Percentiles rank a stretch among this genome's conserved stretches.
Conservation (phyloP, 2,797 vertebrate genomes). For the Eidolon dupreanum region DNA sequence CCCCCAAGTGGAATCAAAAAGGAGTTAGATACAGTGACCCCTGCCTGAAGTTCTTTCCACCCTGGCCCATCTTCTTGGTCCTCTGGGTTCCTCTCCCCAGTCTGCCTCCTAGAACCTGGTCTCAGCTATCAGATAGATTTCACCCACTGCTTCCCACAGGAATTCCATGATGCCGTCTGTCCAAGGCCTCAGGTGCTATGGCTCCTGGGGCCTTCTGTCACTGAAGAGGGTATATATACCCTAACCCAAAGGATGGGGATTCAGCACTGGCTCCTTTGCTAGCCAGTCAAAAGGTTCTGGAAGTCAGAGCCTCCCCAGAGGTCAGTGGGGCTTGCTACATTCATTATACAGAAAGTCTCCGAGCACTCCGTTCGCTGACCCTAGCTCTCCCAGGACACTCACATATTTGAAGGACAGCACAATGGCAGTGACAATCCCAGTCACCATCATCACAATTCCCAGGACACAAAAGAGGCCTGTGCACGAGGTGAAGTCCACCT, state of each 20-base stretch:
- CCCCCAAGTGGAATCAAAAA: not conserved
- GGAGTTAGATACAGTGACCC: not conserved
- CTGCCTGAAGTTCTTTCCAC: not conserved
- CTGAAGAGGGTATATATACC: not conserved
- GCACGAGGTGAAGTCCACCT: slow-evolving; percentile 99
- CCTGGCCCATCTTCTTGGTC: not conserved
- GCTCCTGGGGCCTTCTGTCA: not conserved
- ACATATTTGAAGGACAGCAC: slow-evolving; percentile 96
- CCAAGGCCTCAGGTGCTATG: not conserved
- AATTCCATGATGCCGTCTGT: not conserved
- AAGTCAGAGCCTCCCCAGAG: not conserved
- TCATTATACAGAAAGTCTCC: not conserved
- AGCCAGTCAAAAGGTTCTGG: not conserved
- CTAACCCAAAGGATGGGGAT: not conserved
- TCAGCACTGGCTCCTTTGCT: not conserved
- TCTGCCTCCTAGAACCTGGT: not conserved
- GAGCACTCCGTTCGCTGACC: not conserved
- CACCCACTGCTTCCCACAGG: not conserved
- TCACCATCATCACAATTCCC: slow-evolving; percentile 91
- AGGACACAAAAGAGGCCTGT: slow-evolving; percentile 93
- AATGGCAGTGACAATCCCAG: slow-evolving; percentile 91
- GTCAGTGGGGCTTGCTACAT: not conserved
- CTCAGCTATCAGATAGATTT: not conserved
- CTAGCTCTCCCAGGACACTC: slow-evolving; percentile 71
- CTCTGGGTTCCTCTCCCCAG: not conserved